These are phyloP conservation scores for Larimichthys polyactis DNA, from an alignment of 2,113 vertebrate species.

Conservation along the genomic window DNA sequence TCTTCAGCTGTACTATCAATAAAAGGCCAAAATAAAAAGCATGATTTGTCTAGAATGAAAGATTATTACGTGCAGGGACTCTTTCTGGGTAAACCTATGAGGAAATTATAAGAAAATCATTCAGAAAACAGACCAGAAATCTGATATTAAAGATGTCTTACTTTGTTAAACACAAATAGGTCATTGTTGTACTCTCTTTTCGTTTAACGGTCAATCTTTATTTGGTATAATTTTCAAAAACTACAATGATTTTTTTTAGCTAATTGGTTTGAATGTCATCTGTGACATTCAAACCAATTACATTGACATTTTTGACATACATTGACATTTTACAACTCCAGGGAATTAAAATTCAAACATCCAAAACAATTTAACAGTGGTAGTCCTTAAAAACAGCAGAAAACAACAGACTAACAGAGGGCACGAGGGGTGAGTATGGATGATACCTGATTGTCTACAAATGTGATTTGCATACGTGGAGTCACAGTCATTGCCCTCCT, in stretches of 20 bases:
- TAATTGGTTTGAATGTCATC: constrained; percentile 45
- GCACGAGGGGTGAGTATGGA: not conserved
- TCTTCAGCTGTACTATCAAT: too few species aligned
- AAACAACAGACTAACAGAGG: not conserved
- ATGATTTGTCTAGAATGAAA: not conserved
- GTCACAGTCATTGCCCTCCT: constrained; percentile 57
- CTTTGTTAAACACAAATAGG: not conserved
- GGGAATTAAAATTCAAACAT: constrained; percentile 51
- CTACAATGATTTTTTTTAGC: constrained; percentile 49
- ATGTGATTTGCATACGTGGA: constrained; percentile 39
- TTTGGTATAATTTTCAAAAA: constrained; percentile 65
- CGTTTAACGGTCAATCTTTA: constrained; percentile 64
- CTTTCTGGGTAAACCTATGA: not conserved
- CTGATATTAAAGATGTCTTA: not conserved
- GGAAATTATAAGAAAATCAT: not conserved
- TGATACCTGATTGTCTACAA: constrained; percentile 45
- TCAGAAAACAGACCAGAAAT: not conserved
- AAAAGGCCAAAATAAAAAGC: too few species aligned
- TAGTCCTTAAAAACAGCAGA: constrained; percentile 46
- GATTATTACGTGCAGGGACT: not conserved
- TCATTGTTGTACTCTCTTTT: not conserved
- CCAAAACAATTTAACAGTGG: constrained; percentile 28
- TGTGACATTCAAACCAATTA: not conserved
- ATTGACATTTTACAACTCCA: constrained; percentile 40
- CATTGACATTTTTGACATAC: constrained; percentile 16